phyloP scores from a whole-genome alignment of 2,797 vertebrate species.

The Rhinophrynus dorsalis region DNA sequence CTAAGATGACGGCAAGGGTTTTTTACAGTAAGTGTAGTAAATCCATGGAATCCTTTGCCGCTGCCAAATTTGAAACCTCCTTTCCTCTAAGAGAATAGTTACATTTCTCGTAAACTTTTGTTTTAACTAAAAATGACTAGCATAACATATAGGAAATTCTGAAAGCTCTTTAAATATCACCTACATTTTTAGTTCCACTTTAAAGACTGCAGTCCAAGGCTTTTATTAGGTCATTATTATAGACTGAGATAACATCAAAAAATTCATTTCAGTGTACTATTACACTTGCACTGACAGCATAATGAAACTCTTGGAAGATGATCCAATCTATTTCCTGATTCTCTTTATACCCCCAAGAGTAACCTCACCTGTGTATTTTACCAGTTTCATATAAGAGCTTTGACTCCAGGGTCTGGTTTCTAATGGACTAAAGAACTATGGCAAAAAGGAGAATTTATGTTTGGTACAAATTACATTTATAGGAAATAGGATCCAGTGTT shows the following conservation, averaged over 20 bases:
- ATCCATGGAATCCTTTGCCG: too few species aligned
- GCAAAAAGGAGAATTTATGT: not conserved
- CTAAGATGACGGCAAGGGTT: too few species aligned
- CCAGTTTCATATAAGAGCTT: not conserved
- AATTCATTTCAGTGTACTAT: slow-evolving; percentile 15
- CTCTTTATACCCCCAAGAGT: slow-evolving; percentile 10
- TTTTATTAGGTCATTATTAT: slow-evolving; percentile 20
- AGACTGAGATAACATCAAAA: slow-evolving; percentile 14
- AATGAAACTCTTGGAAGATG: not conserved
- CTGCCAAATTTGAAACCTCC: too few species aligned
- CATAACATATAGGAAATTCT: too few species aligned
- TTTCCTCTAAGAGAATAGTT: too few species aligned
- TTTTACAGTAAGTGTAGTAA: too few species aligned
- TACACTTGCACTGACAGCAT: slow-evolving; percentile 1
- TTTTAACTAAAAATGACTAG: too few species aligned
- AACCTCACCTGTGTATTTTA: not conserved
- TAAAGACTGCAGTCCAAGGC: slow-evolving; percentile 11
- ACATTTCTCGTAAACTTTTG: too few species aligned
- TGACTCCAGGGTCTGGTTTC: slow-evolving; percentile 5
- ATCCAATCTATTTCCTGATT: slow-evolving; percentile 9
- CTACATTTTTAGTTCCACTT: too few species aligned
- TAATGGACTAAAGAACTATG: not conserved
- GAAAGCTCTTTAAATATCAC: too few species aligned
- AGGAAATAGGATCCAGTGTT: not conserved
- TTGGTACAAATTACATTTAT: not conserved